Evolutionary conservation across 2,113 vertebrate genomes (phyloP).

Genomic region (Vanacampus margaritifer): DNA sequence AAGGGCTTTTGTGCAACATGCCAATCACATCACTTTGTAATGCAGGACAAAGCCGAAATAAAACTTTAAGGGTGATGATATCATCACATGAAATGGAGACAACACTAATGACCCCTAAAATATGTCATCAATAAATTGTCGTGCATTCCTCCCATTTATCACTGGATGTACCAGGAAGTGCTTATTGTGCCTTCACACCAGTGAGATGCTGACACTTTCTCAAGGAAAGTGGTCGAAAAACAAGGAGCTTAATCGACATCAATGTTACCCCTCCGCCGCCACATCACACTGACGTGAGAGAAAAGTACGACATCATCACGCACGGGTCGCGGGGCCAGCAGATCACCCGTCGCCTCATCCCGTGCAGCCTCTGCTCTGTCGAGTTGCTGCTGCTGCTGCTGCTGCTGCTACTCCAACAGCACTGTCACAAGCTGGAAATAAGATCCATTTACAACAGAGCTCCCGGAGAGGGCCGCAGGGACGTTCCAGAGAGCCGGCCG

Average conservation of each 20-base stretch:
- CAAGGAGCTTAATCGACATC: constrained; percentile 50
- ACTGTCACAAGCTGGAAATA: constrained; percentile 48
- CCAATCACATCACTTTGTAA: constrained; percentile 3
- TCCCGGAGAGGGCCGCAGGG: constrained; percentile 40
- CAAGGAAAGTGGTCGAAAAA: constrained; percentile 41
- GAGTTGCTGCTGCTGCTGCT: constrained; percentile 4
- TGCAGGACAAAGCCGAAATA: background rate
- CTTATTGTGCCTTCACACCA: constrained; percentile 49
- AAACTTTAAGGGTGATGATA: background rate
- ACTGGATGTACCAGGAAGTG: constrained; percentile 45
- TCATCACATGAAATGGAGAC: background rate
- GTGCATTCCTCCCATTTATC: constrained; percentile 35
- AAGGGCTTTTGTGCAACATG: background rate
- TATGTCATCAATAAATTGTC: constrained; percentile 20
- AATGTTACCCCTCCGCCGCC: background rate
- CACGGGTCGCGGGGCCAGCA: constrained; percentile 27
- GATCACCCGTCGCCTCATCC: constrained; percentile 11
- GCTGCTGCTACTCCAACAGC: constrained; percentile 15
- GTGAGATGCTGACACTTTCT: constrained; percentile 43
- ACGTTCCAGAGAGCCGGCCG: constrained; percentile 40
- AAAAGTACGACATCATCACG: constrained; percentile 8
- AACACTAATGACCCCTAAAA: background rate
- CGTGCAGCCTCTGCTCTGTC: constrained; percentile 23
- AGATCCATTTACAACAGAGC: constrained; percentile 49
- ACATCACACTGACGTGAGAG: constrained; percentile 16